Evolutionary conservation across 2,113 vertebrate species (phyloP).

Genomic region (Pterocles gutturalis): DNA sequence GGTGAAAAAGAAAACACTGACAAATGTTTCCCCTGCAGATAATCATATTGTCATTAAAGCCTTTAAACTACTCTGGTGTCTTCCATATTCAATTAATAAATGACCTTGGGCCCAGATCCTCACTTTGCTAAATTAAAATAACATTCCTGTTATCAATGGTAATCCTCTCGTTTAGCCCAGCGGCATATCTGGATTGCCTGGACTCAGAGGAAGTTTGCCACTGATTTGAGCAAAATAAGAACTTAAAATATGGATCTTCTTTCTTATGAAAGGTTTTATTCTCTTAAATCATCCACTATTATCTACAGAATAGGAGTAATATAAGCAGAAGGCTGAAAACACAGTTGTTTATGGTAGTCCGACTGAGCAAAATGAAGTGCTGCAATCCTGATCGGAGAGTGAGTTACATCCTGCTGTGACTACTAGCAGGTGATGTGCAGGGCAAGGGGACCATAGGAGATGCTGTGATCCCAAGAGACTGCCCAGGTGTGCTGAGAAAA

Average conservation of each 20-base stretch:
- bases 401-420: rapidly evolving
- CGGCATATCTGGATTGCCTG: neutral
- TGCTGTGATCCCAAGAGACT: neutral
- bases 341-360: neutral
- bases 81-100: neutral
- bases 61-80: neutral
- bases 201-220: neutral
- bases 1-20: neutral
- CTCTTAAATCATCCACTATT: neutral
- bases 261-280: neutral
- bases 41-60: slow-evolving; percentile 1
- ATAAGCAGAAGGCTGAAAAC: neutral
- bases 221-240: neutral
- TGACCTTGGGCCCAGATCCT: neutral
- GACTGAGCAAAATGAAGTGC: rapidly evolving
- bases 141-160: neutral
- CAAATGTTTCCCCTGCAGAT: slow-evolving; percentile 27
- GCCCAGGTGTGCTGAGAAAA: neutral
- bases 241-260: neutral
- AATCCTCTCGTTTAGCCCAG: neutral
- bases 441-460: neutral
- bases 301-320: neutral
- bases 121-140: neutral
- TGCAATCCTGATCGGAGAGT: neutral
- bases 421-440: neutral